These are phyloP conservation scores for Hycleus cichorii DNA, from an alignment of 1,140 invertebrate genomes.

Conservation along the genomic window DNA sequence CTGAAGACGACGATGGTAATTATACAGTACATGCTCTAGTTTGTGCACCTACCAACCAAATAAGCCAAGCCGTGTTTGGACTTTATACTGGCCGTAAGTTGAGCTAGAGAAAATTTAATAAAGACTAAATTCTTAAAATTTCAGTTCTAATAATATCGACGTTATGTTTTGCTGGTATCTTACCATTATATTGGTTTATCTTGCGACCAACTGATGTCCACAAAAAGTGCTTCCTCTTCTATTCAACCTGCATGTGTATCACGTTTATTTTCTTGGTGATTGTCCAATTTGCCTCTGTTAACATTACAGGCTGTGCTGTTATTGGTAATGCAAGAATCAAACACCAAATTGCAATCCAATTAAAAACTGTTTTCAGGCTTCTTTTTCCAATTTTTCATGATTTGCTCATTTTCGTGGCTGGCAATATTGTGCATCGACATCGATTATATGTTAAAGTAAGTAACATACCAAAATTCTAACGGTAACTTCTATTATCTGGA, in stretches of 20 bases:
- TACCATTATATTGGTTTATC: slow-evolving; percentile 17
- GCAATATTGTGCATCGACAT: slow-evolving; percentile 24
- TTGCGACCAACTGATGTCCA: slow-evolving; percentile 18
- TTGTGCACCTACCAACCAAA: background rate
- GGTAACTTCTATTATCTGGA: no score
- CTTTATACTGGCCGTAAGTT: slow-evolving; percentile 1
- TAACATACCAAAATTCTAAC: background rate
- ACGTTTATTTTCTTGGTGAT: slow-evolving; percentile 20
- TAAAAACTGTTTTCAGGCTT: slow-evolving; percentile 17
- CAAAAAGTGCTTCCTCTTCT: slow-evolving; percentile 22
- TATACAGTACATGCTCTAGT: background rate
- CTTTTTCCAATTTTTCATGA: slow-evolving; percentile 20
- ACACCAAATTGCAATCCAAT: background rate
- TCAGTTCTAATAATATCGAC: slow-evolving; percentile 21
- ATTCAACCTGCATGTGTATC: slow-evolving; percentile 19
- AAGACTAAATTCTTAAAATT: slow-evolving; percentile 9
- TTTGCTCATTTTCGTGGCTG: slow-evolving; percentile 23
- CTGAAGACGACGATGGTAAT: background rate
- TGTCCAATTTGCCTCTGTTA: slow-evolving; percentile 11
- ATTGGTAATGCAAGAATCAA: slow-evolving; percentile 17
- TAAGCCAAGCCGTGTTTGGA: background rate
- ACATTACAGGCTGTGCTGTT: slow-evolving; percentile 12
- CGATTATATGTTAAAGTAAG: slow-evolving; percentile 24
- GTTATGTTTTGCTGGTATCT: slow-evolving; percentile 20
- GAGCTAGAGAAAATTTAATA: background rate